Evolutionary conservation across 2,113 vertebrate species (phyloP).

Genomic region (Urocitellus parryii): DNA sequence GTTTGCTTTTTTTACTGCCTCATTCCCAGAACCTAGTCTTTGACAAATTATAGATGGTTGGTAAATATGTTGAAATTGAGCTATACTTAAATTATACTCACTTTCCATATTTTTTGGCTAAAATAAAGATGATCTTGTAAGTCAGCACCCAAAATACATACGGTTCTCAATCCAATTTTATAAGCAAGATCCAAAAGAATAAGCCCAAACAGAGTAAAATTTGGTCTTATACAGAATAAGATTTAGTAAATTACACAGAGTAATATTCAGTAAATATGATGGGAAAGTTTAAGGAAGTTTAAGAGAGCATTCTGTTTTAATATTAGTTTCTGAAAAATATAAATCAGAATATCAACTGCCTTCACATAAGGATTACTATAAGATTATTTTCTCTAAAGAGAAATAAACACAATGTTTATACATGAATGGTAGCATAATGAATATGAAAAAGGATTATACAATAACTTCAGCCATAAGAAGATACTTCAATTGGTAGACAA

Average conservation of each 20-base stretch:
- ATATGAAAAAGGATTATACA: background rate
- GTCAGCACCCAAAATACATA: background rate
- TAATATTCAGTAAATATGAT: background rate
- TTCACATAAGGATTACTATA: slow-evolving; percentile 2
- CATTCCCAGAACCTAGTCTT: background rate
- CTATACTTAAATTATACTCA: slow-evolving; percentile 14
- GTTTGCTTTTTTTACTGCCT: background rate
- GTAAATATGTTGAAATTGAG: slow-evolving; percentile 7
- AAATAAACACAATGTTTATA: background rate
- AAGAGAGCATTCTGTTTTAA: slow-evolving; percentile 44
- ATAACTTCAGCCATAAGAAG: slow-evolving; percentile 30
- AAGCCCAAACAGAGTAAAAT: slow-evolving; percentile 13
- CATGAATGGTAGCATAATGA: background rate
- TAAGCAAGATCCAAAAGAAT: slow-evolving; percentile 31
- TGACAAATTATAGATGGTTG: background rate
- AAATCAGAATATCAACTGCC: slow-evolving; percentile 37
- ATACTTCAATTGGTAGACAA: background rate
- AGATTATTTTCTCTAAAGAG: slow-evolving; percentile 24
- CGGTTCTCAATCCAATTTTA: background rate
- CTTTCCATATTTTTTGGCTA: background rate
- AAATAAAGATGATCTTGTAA: slow-evolving; percentile 28
- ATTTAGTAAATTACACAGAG: no score
- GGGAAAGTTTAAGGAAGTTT: background rate
- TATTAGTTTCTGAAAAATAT: background rate
- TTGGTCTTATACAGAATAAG: no score